Evolutionary conservation across 2,888 invertebrate species (phyloP).

Genomic region (Leistus spinibarbis): DNA sequence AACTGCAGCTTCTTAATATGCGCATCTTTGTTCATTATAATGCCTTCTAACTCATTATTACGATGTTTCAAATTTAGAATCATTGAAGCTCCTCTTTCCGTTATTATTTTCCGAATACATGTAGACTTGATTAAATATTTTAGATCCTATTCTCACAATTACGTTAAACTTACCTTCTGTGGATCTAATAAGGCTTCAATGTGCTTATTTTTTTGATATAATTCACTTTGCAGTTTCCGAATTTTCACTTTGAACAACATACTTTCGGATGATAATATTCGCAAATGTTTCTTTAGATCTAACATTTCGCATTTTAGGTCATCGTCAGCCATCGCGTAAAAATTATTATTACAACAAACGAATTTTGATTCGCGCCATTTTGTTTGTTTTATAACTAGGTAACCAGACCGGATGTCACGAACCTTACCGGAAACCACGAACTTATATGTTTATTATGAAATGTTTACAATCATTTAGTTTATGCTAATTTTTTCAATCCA

Average conservation of each 20-base stretch:
- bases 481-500: too few relatives aligned
- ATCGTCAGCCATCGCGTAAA: conserved; percentile 38
- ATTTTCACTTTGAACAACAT: conserved; percentile 50
- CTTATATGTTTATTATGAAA: too few relatives aligned
- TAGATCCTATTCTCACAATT: background rate
- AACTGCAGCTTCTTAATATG: conserved; percentile 42
- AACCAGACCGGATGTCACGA: background rate
- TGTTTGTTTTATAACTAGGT: conserved; percentile 23
- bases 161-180: conserved; percentile 40
- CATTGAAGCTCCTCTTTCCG: conserved; percentile 44
- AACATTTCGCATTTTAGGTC: conserved; percentile 48
- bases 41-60: conserved; percentile 41
- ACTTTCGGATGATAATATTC: conserved; percentile 47
- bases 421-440: too few relatives aligned
- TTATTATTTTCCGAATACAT: conserved; percentile 42
- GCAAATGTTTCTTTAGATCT: conserved; percentile 47
- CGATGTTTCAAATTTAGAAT: conserved; percentile 43
- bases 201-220: conserved; percentile 48
- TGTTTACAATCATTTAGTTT: too few relatives aligned
- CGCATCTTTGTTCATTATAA: conserved; percentile 41
- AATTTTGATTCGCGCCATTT: conserved; percentile 24
- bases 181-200: conserved; percentile 48
- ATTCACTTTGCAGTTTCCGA: conserved; percentile 48
- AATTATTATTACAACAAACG: background rate
- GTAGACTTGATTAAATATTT: conserved; percentile 39